Conservation (phyloP, 2,113 vertebrate species). For the Jaculus jaculus region DNA sequence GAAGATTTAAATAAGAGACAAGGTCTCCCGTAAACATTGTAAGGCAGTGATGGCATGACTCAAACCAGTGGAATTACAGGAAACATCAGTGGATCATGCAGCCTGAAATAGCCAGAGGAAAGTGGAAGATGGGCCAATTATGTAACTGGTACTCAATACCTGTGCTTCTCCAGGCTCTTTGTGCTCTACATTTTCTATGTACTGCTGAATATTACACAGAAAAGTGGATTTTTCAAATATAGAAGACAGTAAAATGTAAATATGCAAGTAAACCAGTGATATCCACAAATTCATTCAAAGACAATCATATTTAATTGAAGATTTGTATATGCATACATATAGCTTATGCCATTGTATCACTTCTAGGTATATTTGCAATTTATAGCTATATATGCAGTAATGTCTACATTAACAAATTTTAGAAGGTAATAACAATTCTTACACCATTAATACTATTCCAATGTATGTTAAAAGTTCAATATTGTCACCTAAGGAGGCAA, state of each 20-base stretch:
- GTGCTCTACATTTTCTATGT: neutral
- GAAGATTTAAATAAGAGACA: neutral
- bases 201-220: neutral
- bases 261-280: neutral
- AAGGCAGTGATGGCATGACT: neutral
- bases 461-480: neutral
- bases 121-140: neutral
- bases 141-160: neutral
- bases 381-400: too few species aligned
- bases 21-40: neutral
- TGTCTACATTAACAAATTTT: neutral
- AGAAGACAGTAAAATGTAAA: neutral
- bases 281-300: neutral
- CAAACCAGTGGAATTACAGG: neutral
- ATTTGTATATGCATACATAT: too few species aligned
- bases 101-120: neutral
- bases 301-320: neutral
- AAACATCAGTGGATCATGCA: neutral
- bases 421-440: neutral
- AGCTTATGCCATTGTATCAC: too few species aligned
- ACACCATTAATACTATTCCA: neutral
- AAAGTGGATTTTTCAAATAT: neutral
- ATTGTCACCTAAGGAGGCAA: neutral
- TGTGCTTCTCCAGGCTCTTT: neutral
- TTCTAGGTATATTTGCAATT: too few species aligned